phyloP scores from a whole-genome alignment of 2,113 vertebrate genomes.

The Ahaetulla prasina region DNA sequence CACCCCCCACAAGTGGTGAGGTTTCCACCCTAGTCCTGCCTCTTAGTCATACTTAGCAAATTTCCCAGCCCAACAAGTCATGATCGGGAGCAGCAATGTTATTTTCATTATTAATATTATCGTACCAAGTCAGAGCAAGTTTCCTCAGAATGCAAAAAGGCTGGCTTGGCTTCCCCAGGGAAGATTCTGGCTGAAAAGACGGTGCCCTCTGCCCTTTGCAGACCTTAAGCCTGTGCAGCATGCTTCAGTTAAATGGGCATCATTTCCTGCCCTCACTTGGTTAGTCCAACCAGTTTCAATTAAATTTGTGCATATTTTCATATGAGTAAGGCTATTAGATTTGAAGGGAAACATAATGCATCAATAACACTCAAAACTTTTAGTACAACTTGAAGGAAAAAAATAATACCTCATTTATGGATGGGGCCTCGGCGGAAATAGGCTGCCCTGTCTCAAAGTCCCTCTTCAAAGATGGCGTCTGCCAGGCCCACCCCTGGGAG shows the following conservation, averaged over 20 bases:
- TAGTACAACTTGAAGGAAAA: background rate
- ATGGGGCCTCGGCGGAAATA: background rate
- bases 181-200: background rate
- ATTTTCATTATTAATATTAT: background rate
- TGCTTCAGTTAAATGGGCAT: background rate
- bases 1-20: background rate
- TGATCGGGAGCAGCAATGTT: background rate
- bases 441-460: background rate
- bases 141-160: background rate
- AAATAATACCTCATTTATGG: background rate
- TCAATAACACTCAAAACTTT: background rate
- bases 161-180: background rate
- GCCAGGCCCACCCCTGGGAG: background rate
- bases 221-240: background rate
- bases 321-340: background rate
- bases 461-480: background rate
- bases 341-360: background rate
- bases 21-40: background rate
- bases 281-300: background rate
- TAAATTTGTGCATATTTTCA: background rate
- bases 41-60: background rate
- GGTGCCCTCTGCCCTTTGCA: background rate
- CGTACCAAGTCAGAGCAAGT: background rate
- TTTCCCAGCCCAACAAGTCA: background rate
- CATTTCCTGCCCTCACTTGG: background rate